Conservation (phyloP, 2,888 invertebrate genomes). For the Melipona bicolor region DNA sequence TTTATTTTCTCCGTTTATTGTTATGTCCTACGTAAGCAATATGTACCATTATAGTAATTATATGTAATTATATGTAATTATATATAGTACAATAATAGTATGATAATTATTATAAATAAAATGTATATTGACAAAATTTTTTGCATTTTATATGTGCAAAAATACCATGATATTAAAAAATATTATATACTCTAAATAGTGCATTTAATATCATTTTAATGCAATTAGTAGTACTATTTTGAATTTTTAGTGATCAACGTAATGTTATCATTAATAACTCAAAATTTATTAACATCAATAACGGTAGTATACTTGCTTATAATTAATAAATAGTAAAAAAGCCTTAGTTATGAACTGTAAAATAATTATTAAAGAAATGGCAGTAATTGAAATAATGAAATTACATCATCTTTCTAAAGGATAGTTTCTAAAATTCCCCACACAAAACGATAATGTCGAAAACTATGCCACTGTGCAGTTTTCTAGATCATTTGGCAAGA, state of each 20-base stretch:
- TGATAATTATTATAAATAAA: too few species aligned
- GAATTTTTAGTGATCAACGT: not conserved
- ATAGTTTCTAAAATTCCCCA: not conserved
- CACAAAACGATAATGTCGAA: not conserved
- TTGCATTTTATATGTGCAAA: not conserved
- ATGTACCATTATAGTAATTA: not conserved
- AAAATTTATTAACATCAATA: not conserved
- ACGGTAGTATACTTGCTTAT: not conserved
- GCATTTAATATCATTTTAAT: not conserved
- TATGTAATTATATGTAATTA: not conserved
- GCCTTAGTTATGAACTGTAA: too few species aligned
- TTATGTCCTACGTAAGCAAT: too few species aligned
- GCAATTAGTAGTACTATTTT: not conserved
- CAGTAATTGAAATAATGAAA: not conserved
- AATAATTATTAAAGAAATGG: not conserved
- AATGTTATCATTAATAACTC: not conserved
- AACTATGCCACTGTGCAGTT: not conserved
- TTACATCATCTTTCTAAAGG: too few species aligned
- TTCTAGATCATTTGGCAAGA: not conserved
- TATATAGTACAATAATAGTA: not conserved
- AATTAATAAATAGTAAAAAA: not conserved
- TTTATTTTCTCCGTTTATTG: not conserved
- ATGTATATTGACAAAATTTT: not conserved
- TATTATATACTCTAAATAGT: not conserved
- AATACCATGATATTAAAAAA: not conserved